Evolutionary conservation across 2,888 invertebrate species (phyloP).

Genomic region (Tachina fera): DNA sequence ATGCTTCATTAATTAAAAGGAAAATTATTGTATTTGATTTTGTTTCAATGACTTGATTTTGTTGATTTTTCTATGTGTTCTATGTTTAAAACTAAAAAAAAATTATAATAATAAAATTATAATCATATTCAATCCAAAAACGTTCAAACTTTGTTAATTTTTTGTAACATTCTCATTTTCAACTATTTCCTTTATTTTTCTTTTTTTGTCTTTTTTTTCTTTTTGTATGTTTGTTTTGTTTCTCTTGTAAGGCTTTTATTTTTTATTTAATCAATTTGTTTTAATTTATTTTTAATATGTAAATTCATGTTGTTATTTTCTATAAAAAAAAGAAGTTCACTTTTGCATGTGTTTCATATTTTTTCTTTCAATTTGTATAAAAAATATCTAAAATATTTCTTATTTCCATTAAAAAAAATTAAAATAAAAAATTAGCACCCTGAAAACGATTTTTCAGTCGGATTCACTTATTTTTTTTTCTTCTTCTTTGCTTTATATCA

Average conservation of each 20-base stretch:
- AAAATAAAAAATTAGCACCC: conserved; percentile 80
- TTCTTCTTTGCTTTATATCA: conserved; percentile 55
- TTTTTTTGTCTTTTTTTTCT: conserved; percentile 29
- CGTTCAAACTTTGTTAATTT: conserved; percentile 79
- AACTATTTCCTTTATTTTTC: conserved; percentile 33
- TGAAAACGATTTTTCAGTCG: conserved; percentile 83
- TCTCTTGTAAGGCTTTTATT: conserved; percentile 65
- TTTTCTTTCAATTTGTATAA: conserved; percentile 66
- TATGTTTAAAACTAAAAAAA: conserved; percentile 36
- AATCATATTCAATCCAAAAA: conserved; percentile 80
- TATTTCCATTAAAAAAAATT: conserved; percentile 42
- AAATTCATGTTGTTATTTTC: conserved; percentile 69
- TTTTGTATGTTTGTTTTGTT: conserved; percentile 60
- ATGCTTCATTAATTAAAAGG: conserved; percentile 33
- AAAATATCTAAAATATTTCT: conserved; percentile 61
- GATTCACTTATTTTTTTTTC: conserved; percentile 74
- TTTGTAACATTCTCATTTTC: conserved; percentile 46
- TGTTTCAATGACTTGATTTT: conserved; percentile 10
- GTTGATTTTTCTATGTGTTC: conserved; percentile 9
- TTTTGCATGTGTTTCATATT: conserved; percentile 70
- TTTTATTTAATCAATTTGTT: conserved; percentile 61
- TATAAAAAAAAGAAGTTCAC: conserved; percentile 54
- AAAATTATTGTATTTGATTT: conserved; percentile 65
- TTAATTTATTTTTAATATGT: conserved; percentile 68
- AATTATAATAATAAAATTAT: conserved; percentile 41